Percentiles rank a stretch among this genome's conserved stretches.
phyloP scores from a whole-genome alignment of 2,113 vertebrate species.

The Argyrosomus japonicus region DNA sequence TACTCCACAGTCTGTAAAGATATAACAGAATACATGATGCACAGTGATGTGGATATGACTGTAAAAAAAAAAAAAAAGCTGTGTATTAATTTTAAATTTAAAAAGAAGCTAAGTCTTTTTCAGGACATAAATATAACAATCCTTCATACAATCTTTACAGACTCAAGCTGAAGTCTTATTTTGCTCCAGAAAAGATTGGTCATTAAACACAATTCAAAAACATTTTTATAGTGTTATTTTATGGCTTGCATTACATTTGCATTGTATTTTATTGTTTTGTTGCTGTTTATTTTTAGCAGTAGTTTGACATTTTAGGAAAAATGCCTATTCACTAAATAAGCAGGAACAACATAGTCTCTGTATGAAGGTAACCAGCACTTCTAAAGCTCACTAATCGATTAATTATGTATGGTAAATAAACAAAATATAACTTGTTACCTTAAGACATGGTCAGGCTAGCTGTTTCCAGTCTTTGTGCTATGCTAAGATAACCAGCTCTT shows the following conservation, averaged over 20 bases:
- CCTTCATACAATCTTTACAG: neutral
- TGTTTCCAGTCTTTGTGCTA: neutral
- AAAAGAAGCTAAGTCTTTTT: neutral
- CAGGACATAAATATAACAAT: no score
- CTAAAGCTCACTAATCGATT: neutral
- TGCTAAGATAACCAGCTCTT: neutral
- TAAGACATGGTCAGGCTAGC: neutral
- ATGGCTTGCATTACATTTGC: neutral
- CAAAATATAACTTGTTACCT: neutral
- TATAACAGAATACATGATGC: neutral
- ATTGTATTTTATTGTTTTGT: neutral
- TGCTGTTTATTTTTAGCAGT: neutral
- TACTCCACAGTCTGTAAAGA: constrained; percentile 23
- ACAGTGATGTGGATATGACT: neutral
- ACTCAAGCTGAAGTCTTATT: constrained; percentile 37
- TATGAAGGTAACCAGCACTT: neutral
- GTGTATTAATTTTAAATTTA: neutral
- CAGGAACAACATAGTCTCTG: no score
- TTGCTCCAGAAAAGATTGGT: neutral
- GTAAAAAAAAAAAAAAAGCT: constrained; percentile 1
- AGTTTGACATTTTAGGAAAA: no score
- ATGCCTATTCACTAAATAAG: no score
- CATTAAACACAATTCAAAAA: neutral
- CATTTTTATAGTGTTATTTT: neutral
- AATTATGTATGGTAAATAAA: neutral